Base-by-base conservation (phyloP, 2,113 vertebrate genomes). In the Rhinopomastus cyanomelas region DNA sequence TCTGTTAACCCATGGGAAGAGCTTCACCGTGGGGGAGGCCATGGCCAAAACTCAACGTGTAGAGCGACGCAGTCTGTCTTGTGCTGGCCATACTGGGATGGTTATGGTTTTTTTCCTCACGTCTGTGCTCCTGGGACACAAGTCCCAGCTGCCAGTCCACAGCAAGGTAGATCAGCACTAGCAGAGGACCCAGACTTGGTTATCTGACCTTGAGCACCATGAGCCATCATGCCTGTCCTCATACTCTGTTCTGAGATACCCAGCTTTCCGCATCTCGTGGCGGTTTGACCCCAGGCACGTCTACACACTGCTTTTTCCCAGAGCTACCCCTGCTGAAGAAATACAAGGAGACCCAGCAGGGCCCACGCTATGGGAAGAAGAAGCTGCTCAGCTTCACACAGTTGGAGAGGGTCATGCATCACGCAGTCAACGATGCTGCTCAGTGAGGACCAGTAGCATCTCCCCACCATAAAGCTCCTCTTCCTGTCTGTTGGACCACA, bases 401-500 rank as follows among this genome's bases (percentile, higher is more conserved):
- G 0, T 4, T 8, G 5, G 16, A 36, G 15, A 18, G 53, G 19
- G 36, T 11, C 68, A 19, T 44, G 7, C 0, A 0, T 25, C 64
- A 27, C 52, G n/a, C n/a, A n/a, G n/a, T n/a, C n/a, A n/a, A n/a
- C n/a, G n/a, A n/a, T n/a, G 0, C 27, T 21, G 60, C 16, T 71
- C 51, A 48, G 55, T 18, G 20, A 42, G 77, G 74, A 65, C 55
- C 72, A 60, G 42, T 3, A 27, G 64, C 30, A 32, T 78, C 68
- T 83, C 52, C 49, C 16, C 62, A 39, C 16, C 37, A 37, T 66
- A 59, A 73, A 88, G 29, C 25, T 88, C 48, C 16, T 76, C 52
- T 94, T 95, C 92, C 95, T 95, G 94, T 95, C 94, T 64, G 94
- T 95, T 96, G 88, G 37, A 73, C 95, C 95, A 94, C 93, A 93